Percentiles rank a stretch among this genome's conserved stretches.
Conservation (phyloP, 2,888 invertebrate genomes). For the Corythucha ciliata region DNA sequence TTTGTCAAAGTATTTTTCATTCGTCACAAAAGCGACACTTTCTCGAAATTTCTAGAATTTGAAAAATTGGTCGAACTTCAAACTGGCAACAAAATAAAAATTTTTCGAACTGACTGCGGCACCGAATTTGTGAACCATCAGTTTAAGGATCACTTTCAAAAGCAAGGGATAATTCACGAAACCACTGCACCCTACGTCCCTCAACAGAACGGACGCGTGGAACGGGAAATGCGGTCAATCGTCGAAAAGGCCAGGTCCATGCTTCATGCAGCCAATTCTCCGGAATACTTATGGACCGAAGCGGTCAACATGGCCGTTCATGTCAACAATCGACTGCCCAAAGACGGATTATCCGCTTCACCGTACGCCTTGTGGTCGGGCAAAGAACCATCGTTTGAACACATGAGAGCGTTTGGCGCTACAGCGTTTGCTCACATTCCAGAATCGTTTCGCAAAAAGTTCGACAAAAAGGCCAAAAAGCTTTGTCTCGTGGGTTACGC, state of each 20-base stretch:
- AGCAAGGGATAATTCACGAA: constrained; percentile 32
- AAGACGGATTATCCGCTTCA: constrained; percentile 54
- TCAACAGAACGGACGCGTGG: constrained; percentile 35
- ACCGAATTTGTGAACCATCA: constrained; percentile 34
- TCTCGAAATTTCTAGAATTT: no score
- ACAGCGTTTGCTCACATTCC: not conserved
- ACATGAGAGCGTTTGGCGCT: constrained; percentile 4
- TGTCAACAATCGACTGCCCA: constrained; percentile 39
- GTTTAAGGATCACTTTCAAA: constrained; percentile 31
- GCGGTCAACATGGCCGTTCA: constrained; percentile 31
- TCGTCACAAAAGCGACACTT: no score
- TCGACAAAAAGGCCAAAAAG: constrained; percentile 4
- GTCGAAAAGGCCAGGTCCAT: constrained; percentile 34
- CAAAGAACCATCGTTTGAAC: not conserved
- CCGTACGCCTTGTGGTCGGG: constrained; percentile 3
- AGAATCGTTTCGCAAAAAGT: not conserved
- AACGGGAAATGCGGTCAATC: constrained; percentile 36
- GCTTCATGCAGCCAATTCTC: constrained; percentile 30
- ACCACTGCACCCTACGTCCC: constrained; percentile 35
- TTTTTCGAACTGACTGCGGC: constrained; percentile 36
- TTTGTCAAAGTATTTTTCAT: no score
- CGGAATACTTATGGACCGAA: constrained; percentile 32
- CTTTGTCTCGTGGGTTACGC: constrained; percentile 8
- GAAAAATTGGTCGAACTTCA: no score
- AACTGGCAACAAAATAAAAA: constrained; percentile 31